Conservation (phyloP, 2,888 invertebrate genomes). For the Hypercompe scribonia region DNA sequence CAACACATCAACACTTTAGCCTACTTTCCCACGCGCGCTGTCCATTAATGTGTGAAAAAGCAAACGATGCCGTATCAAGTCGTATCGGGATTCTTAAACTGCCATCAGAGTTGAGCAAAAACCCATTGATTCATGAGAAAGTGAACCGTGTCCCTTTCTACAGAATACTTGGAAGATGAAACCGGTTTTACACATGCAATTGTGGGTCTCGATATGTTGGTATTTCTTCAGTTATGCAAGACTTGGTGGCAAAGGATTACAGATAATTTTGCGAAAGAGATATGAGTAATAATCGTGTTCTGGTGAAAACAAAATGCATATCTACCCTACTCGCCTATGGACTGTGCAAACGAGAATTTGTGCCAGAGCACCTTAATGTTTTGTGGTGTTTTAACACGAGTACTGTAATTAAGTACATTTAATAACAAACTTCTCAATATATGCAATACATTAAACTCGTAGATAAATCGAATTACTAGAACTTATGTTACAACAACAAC, state of each 20-base stretch:
- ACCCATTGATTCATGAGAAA: constrained; percentile 73
- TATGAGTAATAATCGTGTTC: not conserved
- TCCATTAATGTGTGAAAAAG: constrained; percentile 24
- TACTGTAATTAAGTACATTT: too few relatives aligned
- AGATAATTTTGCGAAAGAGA: not conserved
- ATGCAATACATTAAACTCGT: too few relatives aligned
- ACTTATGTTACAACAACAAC: too few relatives aligned
- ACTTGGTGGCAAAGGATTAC: constrained; percentile 1
- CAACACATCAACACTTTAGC: constrained; percentile 33
- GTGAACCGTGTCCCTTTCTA: constrained; percentile 70
- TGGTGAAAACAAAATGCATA: not conserved
- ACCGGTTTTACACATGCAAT: constrained; percentile 55
- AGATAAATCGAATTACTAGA: too few relatives aligned
- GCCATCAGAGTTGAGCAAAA: constrained; percentile 59
- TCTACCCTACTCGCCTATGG: not conserved
- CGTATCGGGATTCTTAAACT: constrained; percentile 29
- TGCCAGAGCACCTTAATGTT: too few relatives aligned
- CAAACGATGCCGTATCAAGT: constrained; percentile 15
- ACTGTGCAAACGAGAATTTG: not conserved
- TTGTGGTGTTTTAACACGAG: too few relatives aligned
- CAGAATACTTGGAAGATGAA: constrained; percentile 30
- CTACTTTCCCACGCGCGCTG: constrained; percentile 38
- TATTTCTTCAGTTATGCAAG: constrained; percentile 9
- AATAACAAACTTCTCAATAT: too few relatives aligned
- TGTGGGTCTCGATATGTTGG: constrained; percentile 7